Conservation (phyloP, 2,797 vertebrate genomes). For the Odontamblyopus rebecca region DNA sequence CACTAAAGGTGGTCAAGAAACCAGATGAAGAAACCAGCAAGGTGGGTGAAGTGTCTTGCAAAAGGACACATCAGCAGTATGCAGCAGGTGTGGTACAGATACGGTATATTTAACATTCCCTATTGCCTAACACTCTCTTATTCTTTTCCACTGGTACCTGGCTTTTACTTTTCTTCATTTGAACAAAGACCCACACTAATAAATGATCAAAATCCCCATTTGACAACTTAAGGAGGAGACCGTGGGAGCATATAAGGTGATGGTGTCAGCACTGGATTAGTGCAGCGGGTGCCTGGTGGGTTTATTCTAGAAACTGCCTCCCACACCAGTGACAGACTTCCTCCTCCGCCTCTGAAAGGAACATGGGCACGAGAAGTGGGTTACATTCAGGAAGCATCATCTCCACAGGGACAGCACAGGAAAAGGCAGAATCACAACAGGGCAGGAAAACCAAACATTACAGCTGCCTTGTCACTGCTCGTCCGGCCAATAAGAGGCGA, state of each 20-base stretch:
- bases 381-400: conserved; percentile 52
- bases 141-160: not conserved
- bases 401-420: conserved; percentile 42
- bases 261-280: conserved; percentile 27
- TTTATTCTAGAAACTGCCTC: conserved; percentile 51
- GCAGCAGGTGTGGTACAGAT: no score
- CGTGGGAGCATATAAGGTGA: conserved; percentile 29
- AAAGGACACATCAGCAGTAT: no score
- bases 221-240: conserved; percentile 7
- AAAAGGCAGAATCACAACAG: conserved; percentile 23
- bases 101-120: no score
- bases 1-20: no score
- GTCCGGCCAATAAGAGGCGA: conserved; percentile 45
- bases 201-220: not conserved
- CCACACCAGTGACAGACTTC: conserved; percentile 41
- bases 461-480: conserved; percentile 40
- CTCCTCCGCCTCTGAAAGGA: conserved; percentile 27
- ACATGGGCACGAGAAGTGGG: conserved; percentile 53
- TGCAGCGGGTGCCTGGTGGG: conserved; percentile 23
- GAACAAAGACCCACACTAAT: conserved; percentile 15
- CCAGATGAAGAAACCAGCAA: not conserved
- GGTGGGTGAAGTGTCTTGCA: not conserved
- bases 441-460: conserved; percentile 37
- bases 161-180: conserved; percentile 3
- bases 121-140: not conserved